Percentiles rank a stretch among this genome's conserved stretches.
These are phyloP conservation scores for Drosophila asahinai DNA, from an alignment of 1,140 invertebrate genomes.

Conservation along the genomic window DNA sequence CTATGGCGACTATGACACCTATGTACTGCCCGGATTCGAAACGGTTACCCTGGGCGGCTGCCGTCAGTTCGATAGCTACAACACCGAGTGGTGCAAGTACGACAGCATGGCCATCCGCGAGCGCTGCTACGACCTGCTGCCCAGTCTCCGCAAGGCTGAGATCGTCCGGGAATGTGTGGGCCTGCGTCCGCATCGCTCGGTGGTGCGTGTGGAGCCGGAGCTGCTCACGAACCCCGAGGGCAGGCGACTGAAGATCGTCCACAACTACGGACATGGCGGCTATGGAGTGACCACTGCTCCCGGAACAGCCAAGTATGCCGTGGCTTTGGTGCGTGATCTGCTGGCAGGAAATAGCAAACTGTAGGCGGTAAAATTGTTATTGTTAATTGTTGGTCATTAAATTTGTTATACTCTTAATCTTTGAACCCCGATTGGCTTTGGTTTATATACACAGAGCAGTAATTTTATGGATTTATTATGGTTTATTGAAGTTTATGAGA, in stretches of 20 bases:
- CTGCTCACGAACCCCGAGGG: conserved; percentile 73
- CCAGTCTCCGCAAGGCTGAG: conserved; percentile 88
- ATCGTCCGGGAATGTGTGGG: conserved; percentile 90
- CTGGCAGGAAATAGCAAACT: conserved; percentile 86
- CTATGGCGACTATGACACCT: conserved; percentile 93
- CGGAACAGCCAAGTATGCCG: conserved; percentile 92
- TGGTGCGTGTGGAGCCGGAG: conserved; percentile 91
- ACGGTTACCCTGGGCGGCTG: conserved; percentile 93
- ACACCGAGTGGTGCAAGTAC: conserved; percentile 88
- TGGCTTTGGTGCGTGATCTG: conserved; percentile 88
- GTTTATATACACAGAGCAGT: conserved; percentile 1
- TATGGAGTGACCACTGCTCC: conserved; percentile 95
- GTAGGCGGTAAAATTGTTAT: conserved; percentile 59
- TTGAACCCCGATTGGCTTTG: conserved; percentile 25
- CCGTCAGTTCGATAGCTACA: conserved; percentile 92
- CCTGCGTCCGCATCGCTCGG: conserved; percentile 91
- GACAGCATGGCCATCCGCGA: conserved; percentile 91
- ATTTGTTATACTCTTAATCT: conserved; percentile 40
- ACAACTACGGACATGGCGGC: conserved; percentile 97
- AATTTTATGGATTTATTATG: conserved; percentile 5
- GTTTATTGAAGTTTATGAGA: conserved; percentile 14
- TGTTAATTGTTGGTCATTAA: conserved; percentile 38
- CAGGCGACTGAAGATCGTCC: conserved; percentile 89
- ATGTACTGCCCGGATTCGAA: conserved; percentile 92
- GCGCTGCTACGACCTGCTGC: conserved; percentile 90